Percentiles rank a stretch among this genome's conserved stretches.
Evolutionary conservation across 2,888 invertebrate species (phyloP).

Genomic region (Ichneumoninae sp.): DNA sequence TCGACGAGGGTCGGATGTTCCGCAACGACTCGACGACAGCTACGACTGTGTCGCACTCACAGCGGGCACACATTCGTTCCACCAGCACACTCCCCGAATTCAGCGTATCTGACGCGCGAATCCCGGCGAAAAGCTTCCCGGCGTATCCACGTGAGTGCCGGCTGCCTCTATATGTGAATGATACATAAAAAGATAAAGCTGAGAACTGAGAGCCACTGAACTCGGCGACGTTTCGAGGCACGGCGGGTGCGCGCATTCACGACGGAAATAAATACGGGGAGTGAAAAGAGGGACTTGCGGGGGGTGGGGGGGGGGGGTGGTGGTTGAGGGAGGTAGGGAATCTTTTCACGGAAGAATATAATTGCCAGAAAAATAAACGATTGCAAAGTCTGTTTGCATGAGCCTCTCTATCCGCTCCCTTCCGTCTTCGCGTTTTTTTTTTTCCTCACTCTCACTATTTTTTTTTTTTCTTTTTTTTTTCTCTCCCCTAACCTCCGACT

Average conservation of each 20-base stretch:
- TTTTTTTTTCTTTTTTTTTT: slow-evolving; percentile 1
- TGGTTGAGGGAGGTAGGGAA: slow-evolving; percentile 21
- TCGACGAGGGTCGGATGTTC: slow-evolving; percentile 6
- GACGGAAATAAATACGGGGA: slow-evolving; percentile 75
- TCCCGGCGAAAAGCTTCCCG: neutral
- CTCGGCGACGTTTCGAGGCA: slow-evolving; percentile 55
- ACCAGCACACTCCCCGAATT: neutral
- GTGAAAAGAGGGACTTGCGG: slow-evolving; percentile 78
- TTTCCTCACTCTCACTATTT: slow-evolving; percentile 25
- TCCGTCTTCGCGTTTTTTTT: slow-evolving; percentile 44
- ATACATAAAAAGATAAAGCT: slow-evolving; percentile 24
- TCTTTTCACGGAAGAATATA: slow-evolving; percentile 82
- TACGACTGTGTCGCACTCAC: slow-evolving; percentile 7
- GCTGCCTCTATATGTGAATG: neutral
- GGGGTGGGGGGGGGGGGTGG: no score
- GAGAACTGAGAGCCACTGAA: slow-evolving; percentile 62
- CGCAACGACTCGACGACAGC: slow-evolving; percentile 25
- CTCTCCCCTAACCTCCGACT: neutral
- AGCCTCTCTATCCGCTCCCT: slow-evolving; percentile 68
- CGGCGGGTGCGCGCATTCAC: slow-evolving; percentile 35
- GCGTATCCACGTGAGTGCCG: neutral
- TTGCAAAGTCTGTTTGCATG: slow-evolving; percentile 80
- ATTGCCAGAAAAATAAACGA: slow-evolving; percentile 84
- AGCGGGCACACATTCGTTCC: slow-evolving; percentile 2
- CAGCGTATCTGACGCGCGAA: neutral